Conservation (phyloP, 2,888 invertebrate genomes). For the Eupeodes luniger region DNA sequence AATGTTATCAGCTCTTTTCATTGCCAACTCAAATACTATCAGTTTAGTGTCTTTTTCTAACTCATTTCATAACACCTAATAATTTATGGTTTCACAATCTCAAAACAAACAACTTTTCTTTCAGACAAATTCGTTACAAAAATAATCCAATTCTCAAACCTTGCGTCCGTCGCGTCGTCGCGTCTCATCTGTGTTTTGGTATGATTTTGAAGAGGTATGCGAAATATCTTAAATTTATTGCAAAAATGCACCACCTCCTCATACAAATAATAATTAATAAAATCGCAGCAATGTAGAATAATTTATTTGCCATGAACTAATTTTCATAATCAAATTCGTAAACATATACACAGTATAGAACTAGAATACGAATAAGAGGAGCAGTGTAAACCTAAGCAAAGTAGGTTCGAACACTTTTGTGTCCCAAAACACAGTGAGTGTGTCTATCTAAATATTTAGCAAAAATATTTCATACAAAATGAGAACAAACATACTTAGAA, state of each 20-base stretch:
- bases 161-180: too few relatives aligned
- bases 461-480: constrained; percentile 57
- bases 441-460: constrained; percentile 67
- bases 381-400: neutral
- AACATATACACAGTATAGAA: constrained; percentile 28
- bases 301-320: constrained; percentile 61
- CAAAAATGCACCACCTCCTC: constrained; percentile 3
- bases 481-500: constrained; percentile 33
- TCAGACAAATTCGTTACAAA: neutral
- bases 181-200: neutral
- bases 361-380: neutral
- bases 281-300: neutral
- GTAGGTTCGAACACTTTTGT: neutral
- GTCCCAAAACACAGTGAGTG: neutral
- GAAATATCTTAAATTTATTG: constrained; percentile 14
- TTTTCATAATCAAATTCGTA: constrained; percentile 67
- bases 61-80: neutral
- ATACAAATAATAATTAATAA: neutral
- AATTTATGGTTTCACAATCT: neutral
- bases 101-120: neutral
- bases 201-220: neutral
- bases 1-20: neutral
- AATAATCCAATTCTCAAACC: neutral
- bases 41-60: neutral
- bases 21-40: neutral